Percentiles rank a stretch among this genome's conserved stretches.
Evolutionary conservation across 2,888 invertebrate species (phyloP).

Genomic region (Corythucha ciliata): DNA sequence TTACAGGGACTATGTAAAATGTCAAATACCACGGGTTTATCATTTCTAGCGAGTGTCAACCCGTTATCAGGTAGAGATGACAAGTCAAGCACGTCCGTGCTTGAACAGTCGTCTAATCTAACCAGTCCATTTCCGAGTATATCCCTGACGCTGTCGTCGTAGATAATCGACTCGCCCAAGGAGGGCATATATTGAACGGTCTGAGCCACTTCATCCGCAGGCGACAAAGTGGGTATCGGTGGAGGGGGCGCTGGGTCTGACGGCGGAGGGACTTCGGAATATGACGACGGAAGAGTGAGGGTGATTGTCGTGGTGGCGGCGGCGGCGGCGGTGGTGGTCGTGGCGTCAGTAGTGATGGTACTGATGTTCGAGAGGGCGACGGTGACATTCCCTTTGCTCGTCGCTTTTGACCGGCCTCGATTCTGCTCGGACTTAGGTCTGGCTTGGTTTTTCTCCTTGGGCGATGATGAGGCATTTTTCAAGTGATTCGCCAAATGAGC

Average conservation of each 20-base stretch:
- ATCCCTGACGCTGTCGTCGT: too few species aligned
- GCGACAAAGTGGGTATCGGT: too few species aligned
- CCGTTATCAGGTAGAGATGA: too few species aligned
- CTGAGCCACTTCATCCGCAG: too few species aligned
- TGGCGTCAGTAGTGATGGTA: background rate
- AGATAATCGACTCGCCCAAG: too few species aligned
- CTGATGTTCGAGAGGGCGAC: background rate
- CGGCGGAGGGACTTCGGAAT: background rate
- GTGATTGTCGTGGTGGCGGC: background rate
- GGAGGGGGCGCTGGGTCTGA: background rate
- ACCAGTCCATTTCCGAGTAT: too few species aligned
- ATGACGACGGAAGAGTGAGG: too few species aligned
- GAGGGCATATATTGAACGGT: too few species aligned
- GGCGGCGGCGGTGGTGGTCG: background rate
- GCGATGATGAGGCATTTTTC: constrained; percentile 19
- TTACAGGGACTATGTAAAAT: background rate
- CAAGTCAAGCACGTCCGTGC: too few species aligned
- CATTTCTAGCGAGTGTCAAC: too few species aligned
- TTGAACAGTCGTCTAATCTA: too few species aligned
- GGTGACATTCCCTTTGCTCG: constrained; percentile 6
- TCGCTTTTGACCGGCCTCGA: background rate
- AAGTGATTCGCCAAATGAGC: constrained; percentile 50
- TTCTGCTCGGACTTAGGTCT: constrained; percentile 31
- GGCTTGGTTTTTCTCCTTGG: constrained; percentile 18
- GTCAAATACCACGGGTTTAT: too few species aligned